Conservation (phyloP, 2,113 vertebrate species). For the Lasiurus borealis region DNA sequence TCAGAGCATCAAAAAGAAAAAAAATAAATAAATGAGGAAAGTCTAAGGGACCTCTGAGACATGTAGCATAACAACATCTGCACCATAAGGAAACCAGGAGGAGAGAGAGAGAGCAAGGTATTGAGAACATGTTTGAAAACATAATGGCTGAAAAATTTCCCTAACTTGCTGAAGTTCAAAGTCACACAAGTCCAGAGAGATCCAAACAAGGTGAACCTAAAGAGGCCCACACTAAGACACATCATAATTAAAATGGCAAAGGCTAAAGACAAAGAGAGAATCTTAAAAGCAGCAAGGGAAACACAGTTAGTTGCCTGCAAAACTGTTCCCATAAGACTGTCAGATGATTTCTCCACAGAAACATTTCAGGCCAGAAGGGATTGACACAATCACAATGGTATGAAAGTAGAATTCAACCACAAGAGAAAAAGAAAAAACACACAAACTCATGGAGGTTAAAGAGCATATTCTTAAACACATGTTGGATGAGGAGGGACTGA, state of each 20-base stretch:
- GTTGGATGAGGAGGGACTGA: background rate
- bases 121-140: background rate
- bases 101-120: background rate
- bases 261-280: background rate
- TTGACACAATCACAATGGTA: background rate
- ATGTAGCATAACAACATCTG: background rate
- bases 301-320: background rate
- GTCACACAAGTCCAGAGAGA: background rate
- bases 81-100: background rate
- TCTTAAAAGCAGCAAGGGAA: background rate
- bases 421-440: background rate
- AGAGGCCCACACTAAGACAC: background rate
- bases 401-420: background rate
- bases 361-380: no score
- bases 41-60: background rate
- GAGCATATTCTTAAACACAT: background rate
- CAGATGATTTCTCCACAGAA: background rate
- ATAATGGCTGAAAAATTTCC: background rate
- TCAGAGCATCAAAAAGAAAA: background rate
- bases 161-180: background rate
- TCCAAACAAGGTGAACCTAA: background rate
- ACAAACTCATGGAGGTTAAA: background rate
- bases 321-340: background rate
- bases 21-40: background rate
- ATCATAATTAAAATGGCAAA: background rate